Percentiles rank a stretch among this genome's conserved stretches.
phyloP scores from a whole-genome alignment of 2,888 invertebrate genomes.

The Hypercompe scribonia region DNA sequence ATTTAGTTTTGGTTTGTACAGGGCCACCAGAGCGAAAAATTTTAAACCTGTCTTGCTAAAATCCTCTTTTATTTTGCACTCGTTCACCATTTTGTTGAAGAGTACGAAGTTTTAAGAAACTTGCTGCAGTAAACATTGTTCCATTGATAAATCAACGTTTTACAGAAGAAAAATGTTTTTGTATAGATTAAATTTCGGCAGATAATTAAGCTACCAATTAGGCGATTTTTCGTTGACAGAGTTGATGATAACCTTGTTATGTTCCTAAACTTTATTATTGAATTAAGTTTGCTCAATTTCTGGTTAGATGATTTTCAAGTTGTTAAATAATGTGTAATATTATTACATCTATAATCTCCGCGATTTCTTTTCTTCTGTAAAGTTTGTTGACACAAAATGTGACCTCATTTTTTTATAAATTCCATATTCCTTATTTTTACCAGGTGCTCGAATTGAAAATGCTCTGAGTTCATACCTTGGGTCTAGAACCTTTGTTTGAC shows the following conservation, averaged over 20 bases:
- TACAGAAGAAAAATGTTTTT: too few relatives aligned
- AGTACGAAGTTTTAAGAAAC: neutral
- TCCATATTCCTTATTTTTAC: neutral
- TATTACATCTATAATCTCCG: neutral
- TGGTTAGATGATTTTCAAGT: neutral
- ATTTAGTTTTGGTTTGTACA: neutral
- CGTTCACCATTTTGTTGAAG: neutral
- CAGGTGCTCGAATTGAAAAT: neutral
- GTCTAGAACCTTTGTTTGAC: conserved; percentile 67
- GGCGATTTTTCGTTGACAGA: neutral
- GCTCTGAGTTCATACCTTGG: conserved; percentile 57
- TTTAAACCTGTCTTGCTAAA: neutral
- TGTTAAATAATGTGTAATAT: neutral
- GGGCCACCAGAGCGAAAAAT: neutral
- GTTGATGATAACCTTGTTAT: neutral
- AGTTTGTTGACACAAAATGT: conserved; percentile 1
- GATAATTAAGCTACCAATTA: neutral
- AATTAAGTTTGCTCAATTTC: neutral
- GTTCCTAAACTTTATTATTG: neutral
- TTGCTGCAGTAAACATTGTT: neutral
- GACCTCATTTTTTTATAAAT: neutral
- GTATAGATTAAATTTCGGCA: too few relatives aligned
- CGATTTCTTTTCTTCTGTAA: neutral
- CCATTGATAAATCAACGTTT: neutral
- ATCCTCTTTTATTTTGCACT: neutral